These are phyloP conservation scores for Lithophane leautieri DNA, from an alignment of 2,888 invertebrate species.

Conservation along the genomic window DNA sequence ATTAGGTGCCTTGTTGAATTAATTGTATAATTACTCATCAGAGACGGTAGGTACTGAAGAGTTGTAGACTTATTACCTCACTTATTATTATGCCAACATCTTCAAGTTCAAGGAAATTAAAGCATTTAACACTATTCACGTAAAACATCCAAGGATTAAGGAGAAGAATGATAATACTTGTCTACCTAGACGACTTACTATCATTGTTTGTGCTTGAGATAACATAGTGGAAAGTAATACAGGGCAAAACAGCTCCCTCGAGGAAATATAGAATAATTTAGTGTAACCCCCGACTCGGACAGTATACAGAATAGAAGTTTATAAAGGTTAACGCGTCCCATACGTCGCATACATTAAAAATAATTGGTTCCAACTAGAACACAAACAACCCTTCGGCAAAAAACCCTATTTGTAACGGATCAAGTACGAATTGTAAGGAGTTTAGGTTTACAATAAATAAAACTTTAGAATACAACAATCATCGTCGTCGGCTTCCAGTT, in stretches of 20 bases:
- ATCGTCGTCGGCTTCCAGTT: too few species aligned
- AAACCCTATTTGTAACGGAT: slow-evolving; percentile 73
- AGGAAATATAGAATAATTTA: slow-evolving; percentile 62
- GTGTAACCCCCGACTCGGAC: slow-evolving; percentile 56
- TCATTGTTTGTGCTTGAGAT: slow-evolving; percentile 40
- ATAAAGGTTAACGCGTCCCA: slow-evolving; percentile 69
- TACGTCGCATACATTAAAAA: slow-evolving; percentile 70
- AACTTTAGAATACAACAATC: slow-evolving; percentile 48
- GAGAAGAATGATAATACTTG: background rate
- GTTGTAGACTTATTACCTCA: slow-evolving; percentile 52
- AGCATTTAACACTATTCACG: slow-evolving; percentile 12
- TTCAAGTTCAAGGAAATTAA: slow-evolving; percentile 42
- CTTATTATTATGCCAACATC: slow-evolving; percentile 38
- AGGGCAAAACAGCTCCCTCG: slow-evolving; percentile 57
- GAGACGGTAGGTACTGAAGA: slow-evolving; percentile 52
- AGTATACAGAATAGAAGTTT: slow-evolving; percentile 52
- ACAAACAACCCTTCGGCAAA: slow-evolving; percentile 60
- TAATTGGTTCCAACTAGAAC: slow-evolving; percentile 66
- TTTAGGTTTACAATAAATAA: slow-evolving; percentile 63
- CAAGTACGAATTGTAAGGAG: slow-evolving; percentile 69
- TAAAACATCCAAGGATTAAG: slow-evolving; percentile 5
- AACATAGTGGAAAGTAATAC: slow-evolving; percentile 61
- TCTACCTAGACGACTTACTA: slow-evolving; percentile 8
- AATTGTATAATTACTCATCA: slow-evolving; percentile 85
- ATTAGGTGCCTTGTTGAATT: slow-evolving; percentile 85